Conservation (phyloP, 2,888 invertebrate genomes). For the Lamellibrachia satsuma region DNA sequence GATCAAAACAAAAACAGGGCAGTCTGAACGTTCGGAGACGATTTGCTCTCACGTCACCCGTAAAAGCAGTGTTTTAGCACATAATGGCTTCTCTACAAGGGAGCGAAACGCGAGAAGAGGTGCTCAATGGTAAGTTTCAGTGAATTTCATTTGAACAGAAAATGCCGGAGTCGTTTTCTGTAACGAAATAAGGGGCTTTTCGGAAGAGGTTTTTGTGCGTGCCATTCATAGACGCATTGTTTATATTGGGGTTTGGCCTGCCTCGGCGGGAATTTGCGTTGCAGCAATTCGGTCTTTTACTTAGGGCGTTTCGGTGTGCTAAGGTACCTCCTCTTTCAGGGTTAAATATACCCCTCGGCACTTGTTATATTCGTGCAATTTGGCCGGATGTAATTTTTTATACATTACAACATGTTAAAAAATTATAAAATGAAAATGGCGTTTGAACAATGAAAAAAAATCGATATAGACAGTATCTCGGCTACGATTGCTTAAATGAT, state of each 20-base stretch:
- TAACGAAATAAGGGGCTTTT: background rate
- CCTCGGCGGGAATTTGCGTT: background rate
- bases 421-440: background rate
- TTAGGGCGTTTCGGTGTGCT: background rate
- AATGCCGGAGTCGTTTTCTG: background rate
- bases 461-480: background rate
- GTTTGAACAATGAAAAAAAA: background rate
- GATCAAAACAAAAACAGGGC: background rate
- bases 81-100: slow-evolving; percentile 12
- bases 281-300: background rate
- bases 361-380: background rate
- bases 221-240: background rate
- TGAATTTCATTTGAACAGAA: background rate
- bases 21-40: background rate
- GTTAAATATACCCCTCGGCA: too few species aligned
- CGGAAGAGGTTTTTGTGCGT: background rate
- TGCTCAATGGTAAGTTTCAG: background rate
- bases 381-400: background rate
- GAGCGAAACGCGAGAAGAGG: slow-evolving; percentile 12
- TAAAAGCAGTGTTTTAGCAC: background rate
- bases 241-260: background rate
- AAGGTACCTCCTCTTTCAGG: background rate
- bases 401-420: background rate
- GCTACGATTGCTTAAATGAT: background rate
- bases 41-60: background rate